Evolutionary conservation across 2,797 vertebrate genomes (phyloP).

Genomic region (Crenuchus spilurus): DNA sequence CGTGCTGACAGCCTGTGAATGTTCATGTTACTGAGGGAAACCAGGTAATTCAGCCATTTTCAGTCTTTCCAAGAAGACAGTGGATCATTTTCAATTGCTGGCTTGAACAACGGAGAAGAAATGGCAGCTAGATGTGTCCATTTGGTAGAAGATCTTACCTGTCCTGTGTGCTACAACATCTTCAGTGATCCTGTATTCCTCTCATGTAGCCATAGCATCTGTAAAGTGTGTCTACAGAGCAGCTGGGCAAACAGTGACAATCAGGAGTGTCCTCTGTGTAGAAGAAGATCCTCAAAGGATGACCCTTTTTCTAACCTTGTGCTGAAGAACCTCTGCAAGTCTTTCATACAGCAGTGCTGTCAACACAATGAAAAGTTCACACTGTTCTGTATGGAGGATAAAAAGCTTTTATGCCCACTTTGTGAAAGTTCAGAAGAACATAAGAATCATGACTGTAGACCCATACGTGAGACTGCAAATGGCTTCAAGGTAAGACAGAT

Average conservation of each 20-base stretch:
- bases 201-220: slow-evolving; percentile 60
- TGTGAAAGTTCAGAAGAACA: slow-evolving; percentile 75
- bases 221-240: slow-evolving; percentile 48
- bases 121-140: slow-evolving; percentile 69
- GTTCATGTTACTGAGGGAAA: not conserved
- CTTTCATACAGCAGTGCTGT: slow-evolving; percentile 61
- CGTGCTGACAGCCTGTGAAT: too few relatives aligned
- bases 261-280: slow-evolving; percentile 73
- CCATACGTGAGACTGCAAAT: slow-evolving; percentile 63
- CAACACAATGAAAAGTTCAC: slow-evolving; percentile 73
- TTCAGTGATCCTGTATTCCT: slow-evolving; percentile 58
- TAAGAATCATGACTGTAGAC: slow-evolving; percentile 73
- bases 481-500: slow-evolving; percentile 65
- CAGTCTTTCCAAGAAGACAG: not conserved
- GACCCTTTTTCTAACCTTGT: slow-evolving; percentile 74
- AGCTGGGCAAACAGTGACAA: slow-evolving; percentile 30
- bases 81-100: not conserved
- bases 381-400: slow-evolving; percentile 72
- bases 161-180: slow-evolving; percentile 56
- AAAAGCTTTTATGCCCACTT: slow-evolving; percentile 72
- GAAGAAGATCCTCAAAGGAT: slow-evolving; percentile 52
- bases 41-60: not conserved
- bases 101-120: not conserved
- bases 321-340: slow-evolving; percentile 75
- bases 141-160: slow-evolving; percentile 61